These are phyloP conservation scores for Callimorpha dominula DNA, from an alignment of 2,888 invertebrate species.

Conservation along the genomic window DNA sequence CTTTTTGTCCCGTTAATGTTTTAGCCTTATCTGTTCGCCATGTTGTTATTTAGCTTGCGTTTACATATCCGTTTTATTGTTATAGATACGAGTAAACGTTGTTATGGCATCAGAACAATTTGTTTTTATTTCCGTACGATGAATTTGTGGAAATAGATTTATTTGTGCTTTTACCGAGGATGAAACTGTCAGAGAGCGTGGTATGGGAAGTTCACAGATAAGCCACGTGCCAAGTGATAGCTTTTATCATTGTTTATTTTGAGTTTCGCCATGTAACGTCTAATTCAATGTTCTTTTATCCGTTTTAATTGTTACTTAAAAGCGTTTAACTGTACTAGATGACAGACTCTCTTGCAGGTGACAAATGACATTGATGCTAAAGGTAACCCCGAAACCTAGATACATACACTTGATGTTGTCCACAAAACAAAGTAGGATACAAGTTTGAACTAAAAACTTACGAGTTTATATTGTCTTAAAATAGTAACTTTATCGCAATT, in stretches of 20 bases:
- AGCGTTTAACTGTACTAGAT: too few species aligned
- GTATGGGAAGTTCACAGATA: background rate
- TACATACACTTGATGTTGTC: too few species aligned
- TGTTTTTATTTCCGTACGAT: slow-evolving; percentile 13
- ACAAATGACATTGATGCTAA: too few species aligned
- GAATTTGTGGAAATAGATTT: slow-evolving; percentile 1
- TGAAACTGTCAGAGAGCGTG: background rate
- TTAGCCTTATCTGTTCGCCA: slow-evolving; percentile 3
- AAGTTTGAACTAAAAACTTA: too few species aligned
- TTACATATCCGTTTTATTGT: slow-evolving; percentile 14
- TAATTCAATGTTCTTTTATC: too few species aligned
- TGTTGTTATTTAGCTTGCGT: slow-evolving; percentile 16
- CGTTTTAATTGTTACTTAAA: too few species aligned
- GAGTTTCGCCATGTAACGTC: background rate
- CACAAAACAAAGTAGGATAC: too few species aligned
- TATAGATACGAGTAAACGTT: slow-evolving; percentile 8
- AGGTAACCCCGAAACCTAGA: too few species aligned
- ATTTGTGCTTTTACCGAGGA: slow-evolving; percentile 1
- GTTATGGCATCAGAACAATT: slow-evolving; percentile 6
- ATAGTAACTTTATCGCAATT: too few species aligned
- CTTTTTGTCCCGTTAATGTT: slow-evolving; percentile 1
- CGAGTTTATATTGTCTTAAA: too few species aligned
- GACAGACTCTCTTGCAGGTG: too few species aligned
- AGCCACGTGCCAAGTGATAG: background rate
- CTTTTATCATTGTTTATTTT: background rate